Conservation (phyloP, 1,140 invertebrate species). For the Diprion similis region DNA sequence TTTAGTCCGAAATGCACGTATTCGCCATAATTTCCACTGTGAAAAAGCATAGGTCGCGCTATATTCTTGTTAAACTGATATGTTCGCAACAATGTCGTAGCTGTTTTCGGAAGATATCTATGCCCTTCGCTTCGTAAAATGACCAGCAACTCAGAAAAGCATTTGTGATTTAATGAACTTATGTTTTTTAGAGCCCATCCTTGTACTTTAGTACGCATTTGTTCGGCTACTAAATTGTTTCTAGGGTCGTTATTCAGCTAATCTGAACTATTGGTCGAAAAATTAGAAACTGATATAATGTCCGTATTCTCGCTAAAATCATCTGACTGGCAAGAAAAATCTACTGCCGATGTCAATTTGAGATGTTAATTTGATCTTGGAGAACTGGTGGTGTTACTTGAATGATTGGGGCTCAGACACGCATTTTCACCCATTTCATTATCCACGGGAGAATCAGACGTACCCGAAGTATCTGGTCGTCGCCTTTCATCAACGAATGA, state of each 20-base stretch:
- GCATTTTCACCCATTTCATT: not conserved
- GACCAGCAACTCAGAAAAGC: not conserved
- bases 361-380: not conserved
- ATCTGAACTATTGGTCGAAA: not conserved
- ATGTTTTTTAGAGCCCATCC: not conserved
- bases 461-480: no score
- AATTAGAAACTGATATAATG: not conserved
- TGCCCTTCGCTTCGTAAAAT: conserved; percentile 1
- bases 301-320: not conserved
- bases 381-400: not conserved
- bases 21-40: not conserved
- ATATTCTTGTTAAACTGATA: not conserved
- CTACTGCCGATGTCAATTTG: not conserved
- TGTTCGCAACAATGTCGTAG: conserved; percentile 7
- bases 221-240: not conserved
- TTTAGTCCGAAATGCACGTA: conserved; percentile 4
- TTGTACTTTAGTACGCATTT: conserved; percentile 6
- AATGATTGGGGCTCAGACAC: not conserved
- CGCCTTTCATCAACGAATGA: not conserved
- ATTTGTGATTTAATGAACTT: not conserved
- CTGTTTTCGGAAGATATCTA: not conserved
- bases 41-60: not conserved
- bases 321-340: not conserved
- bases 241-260: not conserved
- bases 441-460: not conserved